Evolutionary conservation across 1,140 invertebrate genomes (phyloP), one percentile per base, ranked within the genome.

Genomic region (Gonioctena quinquepunctata): DNA sequence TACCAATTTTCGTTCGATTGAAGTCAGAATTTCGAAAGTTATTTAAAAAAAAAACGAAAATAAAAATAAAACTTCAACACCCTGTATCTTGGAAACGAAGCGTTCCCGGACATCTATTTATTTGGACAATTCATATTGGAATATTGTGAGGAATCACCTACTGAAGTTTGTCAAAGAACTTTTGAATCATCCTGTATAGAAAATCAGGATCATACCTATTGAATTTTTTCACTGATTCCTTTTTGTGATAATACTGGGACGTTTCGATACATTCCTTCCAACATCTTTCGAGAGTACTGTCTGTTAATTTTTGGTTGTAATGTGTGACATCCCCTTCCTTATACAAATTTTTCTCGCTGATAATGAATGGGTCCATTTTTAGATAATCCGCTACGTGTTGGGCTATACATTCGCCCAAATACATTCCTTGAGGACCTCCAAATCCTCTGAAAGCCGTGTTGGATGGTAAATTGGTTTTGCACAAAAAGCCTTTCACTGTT

Each of bases 361-460:
- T 76, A 74, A 86, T 84, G 5, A 85, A 80, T 8, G 87, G 77
- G 79, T 91, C 88, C 59, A 89, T 88, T 0, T 87, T 85, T 11
- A 95, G 82, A 75, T 87, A 88, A 50, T 89, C 86, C 2, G 95
- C 94, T 18, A 96, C 87, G 73, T 94, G 89, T 57, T 90, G 85
- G 21, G 95, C 87, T 49, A 95, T 90, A 71, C 87, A 89, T 84
- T 97, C 95, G 0, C 87, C 90, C 1, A 90, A 86, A 79, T 95
- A 91, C 94, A 96, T 96, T 22, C 92, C 94, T 82, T 96, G 95
- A 0, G 95, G 95, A 0, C 91, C 94, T 13, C 95, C 94, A 80
- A 96, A 96, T 11, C 94, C 95, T 73, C 95, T 84, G 77, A 96
- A 97, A 4, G 95, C 95, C 0, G 95, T 97, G 77, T 96, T 96